Evolutionary conservation across 2,888 invertebrate genomes (phyloP).

Genomic region (Stratiomys singularior): DNA sequence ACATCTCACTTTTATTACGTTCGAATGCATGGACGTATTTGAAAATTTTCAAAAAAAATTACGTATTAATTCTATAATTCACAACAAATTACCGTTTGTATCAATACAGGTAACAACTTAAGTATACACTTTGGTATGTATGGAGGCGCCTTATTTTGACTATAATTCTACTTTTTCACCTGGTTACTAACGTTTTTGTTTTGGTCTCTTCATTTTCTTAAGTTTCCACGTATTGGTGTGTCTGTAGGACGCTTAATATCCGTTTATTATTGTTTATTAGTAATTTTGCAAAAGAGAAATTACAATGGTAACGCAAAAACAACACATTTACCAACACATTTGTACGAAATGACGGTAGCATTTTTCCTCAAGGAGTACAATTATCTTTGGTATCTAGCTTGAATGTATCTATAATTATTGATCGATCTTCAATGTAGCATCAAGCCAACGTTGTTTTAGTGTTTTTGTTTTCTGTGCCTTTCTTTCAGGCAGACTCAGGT

Average conservation of each 20-base stretch:
- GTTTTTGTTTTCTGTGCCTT: too few relatives aligned
- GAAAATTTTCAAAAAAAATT: not conserved
- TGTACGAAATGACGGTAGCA: not conserved
- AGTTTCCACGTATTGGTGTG: not conserved
- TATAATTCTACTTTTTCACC: not conserved
- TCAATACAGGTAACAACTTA: not conserved
- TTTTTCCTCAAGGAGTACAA: not conserved
- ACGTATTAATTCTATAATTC: slow-evolving; percentile 16
- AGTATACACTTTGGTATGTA: too few relatives aligned
- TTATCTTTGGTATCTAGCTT: slow-evolving; percentile 4
- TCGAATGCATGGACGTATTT: too few relatives aligned
- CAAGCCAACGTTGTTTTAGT: too few relatives aligned
- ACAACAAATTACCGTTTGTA: not conserved
- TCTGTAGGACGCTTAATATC: slow-evolving; percentile 7
- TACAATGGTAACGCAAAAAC: not conserved
- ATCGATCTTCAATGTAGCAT: too few relatives aligned
- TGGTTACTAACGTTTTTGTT: not conserved
- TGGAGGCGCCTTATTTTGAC: not conserved
- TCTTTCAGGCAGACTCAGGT: not conserved
- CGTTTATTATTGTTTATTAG: slow-evolving; percentile 31
- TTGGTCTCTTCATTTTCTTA: not conserved
- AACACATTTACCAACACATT: too few relatives aligned
- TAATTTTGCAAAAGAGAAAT: slow-evolving; percentile 15
- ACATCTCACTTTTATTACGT: not conserved
- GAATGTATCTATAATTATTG: not conserved